Conservation (phyloP, 2,113 vertebrate species). For the Cisticola juncidis region DNA sequence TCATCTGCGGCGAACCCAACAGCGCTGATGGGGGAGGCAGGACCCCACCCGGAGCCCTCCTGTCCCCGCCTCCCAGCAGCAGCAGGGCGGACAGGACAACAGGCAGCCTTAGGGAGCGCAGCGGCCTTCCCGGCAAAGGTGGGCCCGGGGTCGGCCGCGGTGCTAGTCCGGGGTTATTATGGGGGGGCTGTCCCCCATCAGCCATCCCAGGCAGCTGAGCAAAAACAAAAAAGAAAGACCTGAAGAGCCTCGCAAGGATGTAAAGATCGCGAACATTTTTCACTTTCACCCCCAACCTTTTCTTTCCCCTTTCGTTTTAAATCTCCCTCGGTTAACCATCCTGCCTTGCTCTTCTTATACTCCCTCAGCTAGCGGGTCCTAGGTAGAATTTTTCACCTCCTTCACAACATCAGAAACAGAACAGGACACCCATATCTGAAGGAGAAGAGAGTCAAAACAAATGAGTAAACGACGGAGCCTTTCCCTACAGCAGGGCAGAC, state of each 20-base stretch:
- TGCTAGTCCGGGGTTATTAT: neutral
- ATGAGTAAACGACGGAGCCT: neutral
- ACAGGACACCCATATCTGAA: neutral
- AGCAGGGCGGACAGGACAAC: neutral
- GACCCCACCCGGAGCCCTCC: neutral
- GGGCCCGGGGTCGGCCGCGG: neutral
- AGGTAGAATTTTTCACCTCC: neutral
- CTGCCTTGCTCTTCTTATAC: neutral
- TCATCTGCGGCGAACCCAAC: neutral
- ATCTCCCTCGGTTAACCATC: neutral
- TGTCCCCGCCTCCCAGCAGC: neutral
- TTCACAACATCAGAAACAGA: neutral
- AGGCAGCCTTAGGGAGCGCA: neutral
- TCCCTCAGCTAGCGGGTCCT: neutral
- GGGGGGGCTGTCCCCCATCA: neutral
- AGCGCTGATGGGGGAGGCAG: neutral
- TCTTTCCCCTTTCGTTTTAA: neutral
- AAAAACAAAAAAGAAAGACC: neutral
- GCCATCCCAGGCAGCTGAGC: neutral
- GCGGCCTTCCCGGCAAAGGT: neutral
- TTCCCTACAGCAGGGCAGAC: neutral
- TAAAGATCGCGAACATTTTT: neutral
- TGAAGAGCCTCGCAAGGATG: neutral
- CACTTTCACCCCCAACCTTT: rapidly evolving
- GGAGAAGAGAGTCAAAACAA: neutral